Evolutionary conservation across 1,140 invertebrate genomes (phyloP).

Genomic region (Kradibia gibbosae): DNA sequence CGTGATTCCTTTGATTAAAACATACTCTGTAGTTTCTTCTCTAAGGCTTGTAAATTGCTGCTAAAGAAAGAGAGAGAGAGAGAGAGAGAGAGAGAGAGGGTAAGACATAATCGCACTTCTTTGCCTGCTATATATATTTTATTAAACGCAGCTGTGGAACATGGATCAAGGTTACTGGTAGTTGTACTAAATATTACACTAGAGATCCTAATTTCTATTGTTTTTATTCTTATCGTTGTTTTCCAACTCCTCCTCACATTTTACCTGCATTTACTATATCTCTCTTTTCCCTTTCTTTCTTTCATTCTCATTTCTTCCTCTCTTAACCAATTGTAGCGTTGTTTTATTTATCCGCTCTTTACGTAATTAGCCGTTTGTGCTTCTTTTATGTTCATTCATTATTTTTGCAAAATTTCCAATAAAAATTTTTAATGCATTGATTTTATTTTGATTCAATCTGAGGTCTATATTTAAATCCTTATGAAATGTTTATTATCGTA

Average conservation of each 20-base stretch:
- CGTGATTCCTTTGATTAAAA: not conserved
- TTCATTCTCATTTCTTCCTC: too few relatives aligned
- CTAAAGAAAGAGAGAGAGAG: conserved; percentile 44
- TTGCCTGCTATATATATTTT: conserved; percentile 26
- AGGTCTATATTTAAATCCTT: too few relatives aligned
- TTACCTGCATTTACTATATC: too few relatives aligned
- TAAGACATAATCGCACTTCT: too few relatives aligned
- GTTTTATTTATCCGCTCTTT: not conserved
- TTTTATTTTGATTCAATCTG: too few relatives aligned
- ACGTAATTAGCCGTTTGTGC: not conserved
- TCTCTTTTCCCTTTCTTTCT: not conserved
- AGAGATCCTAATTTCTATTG: conserved; percentile 42
- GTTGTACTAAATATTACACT: conserved; percentile 50
- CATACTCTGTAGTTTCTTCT: not conserved
- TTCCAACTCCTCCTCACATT: not conserved
- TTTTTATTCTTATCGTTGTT: conserved; percentile 31
- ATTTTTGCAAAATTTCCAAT: not conserved
- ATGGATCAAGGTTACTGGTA: conserved; percentile 60
- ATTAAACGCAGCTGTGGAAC: conserved; percentile 42
- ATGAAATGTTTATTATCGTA: too few relatives aligned
- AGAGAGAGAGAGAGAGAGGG: too few relatives aligned
- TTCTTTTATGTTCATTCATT: not conserved
- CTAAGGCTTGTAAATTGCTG: conserved; percentile 33
- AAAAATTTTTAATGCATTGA: not conserved
- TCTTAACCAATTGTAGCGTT: not conserved